phyloP scores from a whole-genome alignment of 2,888 invertebrate species.

The Caenorhabditis japonica region DNA sequence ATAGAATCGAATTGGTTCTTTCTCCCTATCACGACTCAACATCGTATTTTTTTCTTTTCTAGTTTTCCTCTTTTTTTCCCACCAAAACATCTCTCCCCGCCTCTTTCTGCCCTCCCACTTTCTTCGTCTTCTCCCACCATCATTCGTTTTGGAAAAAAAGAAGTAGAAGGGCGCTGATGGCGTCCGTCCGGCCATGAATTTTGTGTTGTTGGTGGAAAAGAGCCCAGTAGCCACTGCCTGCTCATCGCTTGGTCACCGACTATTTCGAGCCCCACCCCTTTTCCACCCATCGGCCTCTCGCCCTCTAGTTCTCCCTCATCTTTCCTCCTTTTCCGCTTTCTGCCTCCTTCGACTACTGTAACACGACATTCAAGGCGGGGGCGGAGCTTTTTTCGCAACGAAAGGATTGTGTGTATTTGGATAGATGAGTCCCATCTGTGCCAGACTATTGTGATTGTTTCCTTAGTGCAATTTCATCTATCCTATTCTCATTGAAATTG shows the following conservation, averaged over 20 bases:
- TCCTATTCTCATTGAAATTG: conserved; percentile 24
- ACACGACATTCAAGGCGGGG: conserved; percentile 14
- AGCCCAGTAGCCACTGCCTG: conserved; percentile 30
- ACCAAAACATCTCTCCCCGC: conserved; percentile 11
- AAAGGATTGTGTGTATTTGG: conserved; percentile 9
- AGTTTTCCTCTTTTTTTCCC: conserved; percentile 10
- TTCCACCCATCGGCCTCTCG: conserved; percentile 14
- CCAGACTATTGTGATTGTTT: too few relatives aligned
- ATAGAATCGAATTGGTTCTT: not conserved
- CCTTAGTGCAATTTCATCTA: too few relatives aligned
- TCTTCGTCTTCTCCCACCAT: conserved; percentile 6
- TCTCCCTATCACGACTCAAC: conserved; percentile 18
- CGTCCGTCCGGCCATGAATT: conserved; percentile 15
- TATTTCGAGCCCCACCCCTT: conserved; percentile 36
- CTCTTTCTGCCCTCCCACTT: conserved; percentile 1
- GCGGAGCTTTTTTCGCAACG: conserved; percentile 39
- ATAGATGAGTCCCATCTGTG: conserved; percentile 1
- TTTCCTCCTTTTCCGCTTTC: conserved; percentile 15
- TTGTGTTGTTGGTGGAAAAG: conserved; percentile 15
- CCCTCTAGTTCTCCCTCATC: conserved; percentile 18
- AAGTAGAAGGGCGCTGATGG: conserved; percentile 27
- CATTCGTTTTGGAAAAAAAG: conserved; percentile 16
- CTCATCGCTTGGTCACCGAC: conserved; percentile 38
- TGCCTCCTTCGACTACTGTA: conserved; percentile 43
- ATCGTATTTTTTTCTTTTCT: not conserved